These are phyloP conservation scores for Mohoua ochrocephala DNA, from an alignment of 2,113 vertebrate species.

Conservation along the genomic window DNA sequence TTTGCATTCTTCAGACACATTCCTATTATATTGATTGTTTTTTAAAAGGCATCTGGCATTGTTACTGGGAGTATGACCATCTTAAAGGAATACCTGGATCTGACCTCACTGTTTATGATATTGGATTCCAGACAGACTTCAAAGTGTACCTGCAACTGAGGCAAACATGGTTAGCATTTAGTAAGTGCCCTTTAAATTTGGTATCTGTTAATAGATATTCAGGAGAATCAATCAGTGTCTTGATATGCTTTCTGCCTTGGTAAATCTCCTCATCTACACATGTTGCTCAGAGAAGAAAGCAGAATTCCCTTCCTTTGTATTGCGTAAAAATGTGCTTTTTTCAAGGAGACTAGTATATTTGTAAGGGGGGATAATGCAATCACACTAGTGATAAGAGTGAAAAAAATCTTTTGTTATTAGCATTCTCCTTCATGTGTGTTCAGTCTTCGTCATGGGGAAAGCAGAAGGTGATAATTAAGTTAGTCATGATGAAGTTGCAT, in stretches of 20 bases:
- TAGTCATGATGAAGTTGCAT: neutral
- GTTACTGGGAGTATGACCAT: constrained; percentile 81
- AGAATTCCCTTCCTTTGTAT: neutral
- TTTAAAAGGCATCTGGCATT: constrained; percentile 87
- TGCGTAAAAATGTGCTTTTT: neutral
- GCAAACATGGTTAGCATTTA: constrained; percentile 90
- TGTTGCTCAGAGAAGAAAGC: neutral
- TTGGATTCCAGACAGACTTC: constrained; percentile 88
- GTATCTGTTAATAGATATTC: neutral
- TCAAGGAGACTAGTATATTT: neutral
- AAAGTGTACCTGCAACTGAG: constrained; percentile 85
- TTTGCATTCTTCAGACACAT: neutral
- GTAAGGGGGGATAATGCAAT: neutral
- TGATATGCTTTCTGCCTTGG: neutral
- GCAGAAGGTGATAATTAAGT: neutral
- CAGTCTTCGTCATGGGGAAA: neutral
- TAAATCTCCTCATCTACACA: neutral
- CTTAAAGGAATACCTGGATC: constrained; percentile 75
- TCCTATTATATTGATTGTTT: neutral
- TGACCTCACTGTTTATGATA: constrained; percentile 80
- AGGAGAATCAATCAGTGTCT: neutral
- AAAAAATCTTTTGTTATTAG: neutral
- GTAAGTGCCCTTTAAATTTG: constrained; percentile 75
- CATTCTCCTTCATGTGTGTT: neutral
- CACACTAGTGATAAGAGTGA: neutral